Conservation (phyloP, 2,888 invertebrate genomes). For the Anoncus sp. region DNA sequence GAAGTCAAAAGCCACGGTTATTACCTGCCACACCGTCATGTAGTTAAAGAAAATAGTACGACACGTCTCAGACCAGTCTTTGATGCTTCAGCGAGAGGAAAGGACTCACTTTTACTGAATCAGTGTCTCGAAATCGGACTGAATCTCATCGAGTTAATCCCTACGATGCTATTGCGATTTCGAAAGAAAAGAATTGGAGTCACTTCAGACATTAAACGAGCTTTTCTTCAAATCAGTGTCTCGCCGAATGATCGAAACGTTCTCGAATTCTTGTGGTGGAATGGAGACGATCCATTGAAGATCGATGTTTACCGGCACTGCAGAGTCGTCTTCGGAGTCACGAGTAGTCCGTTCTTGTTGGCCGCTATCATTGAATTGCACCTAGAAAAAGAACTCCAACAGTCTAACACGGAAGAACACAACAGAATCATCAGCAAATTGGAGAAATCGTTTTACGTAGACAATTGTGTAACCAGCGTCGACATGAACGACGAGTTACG, state of each 20-base stretch:
- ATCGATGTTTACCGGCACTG: slow-evolving; percentile 42
- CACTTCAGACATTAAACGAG: slow-evolving; percentile 63
- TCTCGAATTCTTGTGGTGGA: slow-evolving; percentile 68
- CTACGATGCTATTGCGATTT: slow-evolving; percentile 63
- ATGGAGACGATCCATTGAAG: slow-evolving; percentile 40
- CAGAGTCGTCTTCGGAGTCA: slow-evolving; percentile 71
- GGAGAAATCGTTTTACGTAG: slow-evolving; percentile 65
- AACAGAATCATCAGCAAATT: slow-evolving; percentile 53
- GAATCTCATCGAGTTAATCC: slow-evolving; percentile 68
- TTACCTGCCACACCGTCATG: slow-evolving; percentile 66
- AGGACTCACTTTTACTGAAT: slow-evolving; percentile 69
- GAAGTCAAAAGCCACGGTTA: too few relatives aligned
- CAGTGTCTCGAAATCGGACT: slow-evolving; percentile 65
- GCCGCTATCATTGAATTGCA: slow-evolving; percentile 68
- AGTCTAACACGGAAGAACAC: slow-evolving; percentile 4
- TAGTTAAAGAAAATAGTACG: slow-evolving; percentile 60
- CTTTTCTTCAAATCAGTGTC: slow-evolving; percentile 67
- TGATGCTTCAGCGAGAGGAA: slow-evolving; percentile 69
- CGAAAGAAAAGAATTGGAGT: slow-evolving; percentile 62
- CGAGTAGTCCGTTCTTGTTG: slow-evolving; percentile 68
- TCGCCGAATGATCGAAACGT: slow-evolving; percentile 62
- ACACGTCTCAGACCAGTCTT: slow-evolving; percentile 69
- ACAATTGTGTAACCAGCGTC: slow-evolving; percentile 67
- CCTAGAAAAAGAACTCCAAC: slow-evolving; percentile 48
- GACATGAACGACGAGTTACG: slow-evolving; percentile 46